A percentile compares a stretch with the other conserved stretches of the same genome.
Evolutionary conservation across 2,113 vertebrate genomes (phyloP).

Genomic region (Lampris megalopsis): DNA sequence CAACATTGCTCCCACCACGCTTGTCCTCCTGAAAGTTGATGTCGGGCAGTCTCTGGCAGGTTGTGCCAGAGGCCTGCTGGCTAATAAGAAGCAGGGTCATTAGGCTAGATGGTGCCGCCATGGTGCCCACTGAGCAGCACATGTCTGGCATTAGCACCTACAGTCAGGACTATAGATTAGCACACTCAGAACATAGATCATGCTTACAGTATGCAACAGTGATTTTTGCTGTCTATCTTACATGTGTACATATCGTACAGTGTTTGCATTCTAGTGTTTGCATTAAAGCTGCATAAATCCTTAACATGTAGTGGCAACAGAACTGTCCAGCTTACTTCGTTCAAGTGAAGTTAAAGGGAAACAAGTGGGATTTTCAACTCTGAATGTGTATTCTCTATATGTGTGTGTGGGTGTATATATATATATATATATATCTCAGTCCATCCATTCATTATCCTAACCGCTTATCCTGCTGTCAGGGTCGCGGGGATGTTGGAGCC

Average conservation of each 20-base stretch:
- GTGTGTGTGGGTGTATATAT: no score
- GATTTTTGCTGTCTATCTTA: background rate
- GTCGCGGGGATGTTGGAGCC: no score
- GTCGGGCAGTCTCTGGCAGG: slow-evolving; percentile 43
- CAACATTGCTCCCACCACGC: slow-evolving; percentile 1
- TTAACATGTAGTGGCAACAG: no score
- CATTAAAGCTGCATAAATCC: no score
- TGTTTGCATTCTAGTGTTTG: background rate
- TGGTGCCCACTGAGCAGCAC: slow-evolving; percentile 75
- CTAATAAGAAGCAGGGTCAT: slow-evolving; percentile 77
- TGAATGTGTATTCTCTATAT: no score
- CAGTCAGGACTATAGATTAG: slow-evolving; percentile 56
- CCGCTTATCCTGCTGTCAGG: no score
- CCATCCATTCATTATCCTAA: no score
- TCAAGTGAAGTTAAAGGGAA: no score
- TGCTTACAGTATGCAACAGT: slow-evolving; percentile 20
- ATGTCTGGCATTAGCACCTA: slow-evolving; percentile 75
- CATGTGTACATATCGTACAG: background rate
- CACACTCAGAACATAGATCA: slow-evolving; percentile 45
- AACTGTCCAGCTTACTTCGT: no score
- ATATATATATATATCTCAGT: no score
- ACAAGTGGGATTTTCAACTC: no score
- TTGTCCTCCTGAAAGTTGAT: slow-evolving; percentile 53
- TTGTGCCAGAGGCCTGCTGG: slow-evolving; percentile 79
- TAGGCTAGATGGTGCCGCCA: slow-evolving; percentile 73